A percentile compares a stretch with the other conserved stretches of the same genome.
These are phyloP conservation scores for Patiria miniata DNA, from an alignment of 35 echinoderm and acorn worm species.

Conservation along the genomic window DNA sequence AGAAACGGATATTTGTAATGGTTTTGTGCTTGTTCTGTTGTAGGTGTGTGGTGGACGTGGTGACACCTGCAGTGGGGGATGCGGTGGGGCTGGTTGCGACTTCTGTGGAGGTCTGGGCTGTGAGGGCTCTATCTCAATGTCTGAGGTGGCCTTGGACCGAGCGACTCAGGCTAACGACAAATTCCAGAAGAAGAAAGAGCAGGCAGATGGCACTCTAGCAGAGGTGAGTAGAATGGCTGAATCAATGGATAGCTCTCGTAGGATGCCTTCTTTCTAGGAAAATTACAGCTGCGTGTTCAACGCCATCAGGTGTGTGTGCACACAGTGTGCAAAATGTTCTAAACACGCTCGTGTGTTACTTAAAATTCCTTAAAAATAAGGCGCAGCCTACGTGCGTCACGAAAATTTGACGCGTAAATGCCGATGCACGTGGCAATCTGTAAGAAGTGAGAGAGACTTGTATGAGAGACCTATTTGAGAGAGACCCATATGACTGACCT, in stretches of 20 bases:
- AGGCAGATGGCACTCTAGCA: slow-evolving; percentile 55
- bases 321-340: too few species aligned
- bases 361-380: too few species aligned
- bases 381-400: too few species aligned
- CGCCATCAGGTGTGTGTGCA: too few species aligned
- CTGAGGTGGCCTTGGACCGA: slow-evolving; percentile 71
- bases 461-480: too few species aligned
- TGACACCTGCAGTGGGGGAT: slow-evolving; percentile 77
- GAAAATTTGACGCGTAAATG: too few species aligned
- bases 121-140: slow-evolving; percentile 54
- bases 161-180: slow-evolving; percentile 60
- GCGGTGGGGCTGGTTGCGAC: slow-evolving; percentile 93
- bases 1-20: not conserved
- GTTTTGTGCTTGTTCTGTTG: not conserved
- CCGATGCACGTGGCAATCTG: too few species aligned
- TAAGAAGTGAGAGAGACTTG: too few species aligned
- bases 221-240: slow-evolving; percentile 47
- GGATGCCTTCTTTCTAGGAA: too few species aligned
- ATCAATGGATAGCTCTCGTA: not conserved
- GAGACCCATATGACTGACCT: too few species aligned
- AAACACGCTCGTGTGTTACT: too few species aligned
- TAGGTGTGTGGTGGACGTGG: slow-evolving; percentile 95
- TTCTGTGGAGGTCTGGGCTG: slow-evolving; percentile 93
- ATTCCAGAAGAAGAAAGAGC: slow-evolving; percentile 69
- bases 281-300: too few species aligned